A percentile compares a stretch with the other conserved stretches of the same genome.
phyloP scores from a whole-genome alignment of 2,113 vertebrate species.

The Anhinga anhinga region DNA sequence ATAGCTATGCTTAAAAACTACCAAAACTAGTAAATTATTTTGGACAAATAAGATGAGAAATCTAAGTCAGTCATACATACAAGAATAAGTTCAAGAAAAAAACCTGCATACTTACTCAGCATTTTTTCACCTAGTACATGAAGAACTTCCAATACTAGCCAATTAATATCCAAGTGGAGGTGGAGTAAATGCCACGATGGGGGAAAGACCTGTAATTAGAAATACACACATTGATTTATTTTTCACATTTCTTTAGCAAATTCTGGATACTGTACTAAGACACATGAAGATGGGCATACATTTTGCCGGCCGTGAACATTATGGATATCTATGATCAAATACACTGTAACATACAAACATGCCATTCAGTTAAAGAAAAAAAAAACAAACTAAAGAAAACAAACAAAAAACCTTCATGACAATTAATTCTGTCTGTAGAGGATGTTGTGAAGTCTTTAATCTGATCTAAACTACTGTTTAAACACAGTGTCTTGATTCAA shows the following conservation, averaged over 20 bases:
- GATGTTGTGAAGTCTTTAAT: not conserved
- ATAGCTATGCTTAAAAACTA: not conserved
- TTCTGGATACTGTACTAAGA: not conserved
- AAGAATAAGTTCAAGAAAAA: not conserved
- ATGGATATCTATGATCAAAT: not conserved
- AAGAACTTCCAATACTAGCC: conserved; percentile 90
- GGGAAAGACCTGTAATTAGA: conserved; percentile 82
- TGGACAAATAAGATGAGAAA: not conserved
- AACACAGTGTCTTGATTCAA: not conserved
- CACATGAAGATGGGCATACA: not conserved
- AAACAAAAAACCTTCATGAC: not conserved
- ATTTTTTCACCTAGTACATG: conserved; percentile 86
- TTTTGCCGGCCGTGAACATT: not conserved
- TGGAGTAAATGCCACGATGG: conserved; percentile 95
- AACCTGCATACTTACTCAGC: conserved; percentile 76
- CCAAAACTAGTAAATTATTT: not conserved
- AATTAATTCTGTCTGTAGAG: not conserved
- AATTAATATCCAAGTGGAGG: conserved; percentile 91
- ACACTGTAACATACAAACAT: not conserved
- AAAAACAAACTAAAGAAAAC: fast-evolving
- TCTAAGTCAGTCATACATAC: not conserved
- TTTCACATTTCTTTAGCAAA: not conserved
- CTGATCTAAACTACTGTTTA: not conserved
- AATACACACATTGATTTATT: not conserved
- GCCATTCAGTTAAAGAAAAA: not conserved